phyloP scores from a whole-genome alignment of 2,888 invertebrate species.

The Morinoia aosen region DNA sequence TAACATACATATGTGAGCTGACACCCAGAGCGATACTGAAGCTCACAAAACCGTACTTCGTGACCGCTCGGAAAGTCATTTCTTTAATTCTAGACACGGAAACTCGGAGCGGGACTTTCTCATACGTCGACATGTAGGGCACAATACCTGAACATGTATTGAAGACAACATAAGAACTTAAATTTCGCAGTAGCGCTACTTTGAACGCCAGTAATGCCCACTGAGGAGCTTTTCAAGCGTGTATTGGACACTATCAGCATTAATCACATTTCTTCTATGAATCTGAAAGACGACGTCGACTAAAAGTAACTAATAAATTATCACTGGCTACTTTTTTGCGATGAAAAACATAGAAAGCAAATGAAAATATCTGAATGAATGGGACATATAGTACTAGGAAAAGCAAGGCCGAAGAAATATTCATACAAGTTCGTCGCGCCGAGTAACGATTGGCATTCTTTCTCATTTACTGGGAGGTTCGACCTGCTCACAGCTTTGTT shows the following conservation, averaged over 20 bases:
- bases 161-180: too few relatives aligned
- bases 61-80: too few relatives aligned
- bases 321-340: too few relatives aligned
- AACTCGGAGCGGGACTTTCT: background rate
- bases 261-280: too few relatives aligned
- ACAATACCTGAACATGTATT: too few relatives aligned
- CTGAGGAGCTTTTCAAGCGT: too few relatives aligned
- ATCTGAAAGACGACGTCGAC: too few relatives aligned
- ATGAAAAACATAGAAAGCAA: too few relatives aligned
- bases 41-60: background rate
- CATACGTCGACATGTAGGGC: background rate
- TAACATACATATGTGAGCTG: background rate
- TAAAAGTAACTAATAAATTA: too few relatives aligned
- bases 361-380: background rate
- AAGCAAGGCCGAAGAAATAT: background rate
- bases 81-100: background rate
- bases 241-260: too few relatives aligned
- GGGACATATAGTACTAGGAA: background rate
- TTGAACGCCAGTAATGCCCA: too few relatives aligned
- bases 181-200: too few relatives aligned
- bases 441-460: background rate
- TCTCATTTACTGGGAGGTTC: background rate
- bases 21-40: background rate
- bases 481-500: background rate
- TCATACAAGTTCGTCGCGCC: background rate